Base-by-base conservation (phyloP, 2,113 vertebrate genomes). In the Anarrhichthys ocellatus region DNA sequence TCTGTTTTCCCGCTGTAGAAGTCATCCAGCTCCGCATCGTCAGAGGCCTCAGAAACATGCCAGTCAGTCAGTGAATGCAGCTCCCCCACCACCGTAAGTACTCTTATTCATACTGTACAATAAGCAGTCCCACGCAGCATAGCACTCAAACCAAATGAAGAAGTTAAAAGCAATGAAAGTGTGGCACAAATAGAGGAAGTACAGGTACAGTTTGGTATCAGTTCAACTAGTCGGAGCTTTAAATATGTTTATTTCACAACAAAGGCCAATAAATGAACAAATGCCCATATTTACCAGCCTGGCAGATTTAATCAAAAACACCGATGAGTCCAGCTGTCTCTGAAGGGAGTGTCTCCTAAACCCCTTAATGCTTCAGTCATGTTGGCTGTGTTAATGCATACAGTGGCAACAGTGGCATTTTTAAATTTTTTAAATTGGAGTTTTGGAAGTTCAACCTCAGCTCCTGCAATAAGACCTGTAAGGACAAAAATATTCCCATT, bases 11-110 rank as follows among this genome's bases (percentile, higher is more conserved):
- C 75, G 52, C 40, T 76, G 65, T 92, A 99, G 98, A 99, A 99
- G 91, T 99, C 98, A 52, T 99, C 98, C 89, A 99, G 98, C 92
- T 99, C 98, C 0, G 97, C 98, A 0, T 99, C 98, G 34, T 99
- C 98, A 0, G 98, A 99, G 93, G 98, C 98, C 63, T 99, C 98
- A 0, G 98, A 99, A 90, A 99, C 98, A 40, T 99, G 98, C 92
- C 98, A 99, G 95, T 99, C 98, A 0, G 97, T 99, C 89, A 99
- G 98, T 92, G 98, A 99, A 94, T 99, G 98, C 97, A 98, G 96
- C 96, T 99, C 98, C 74, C 98, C 98, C 4, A 99, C 98, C 79
- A 96, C 97, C 90, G 97, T 99, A 88, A 97, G 97, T 97, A 74
- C 56, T 70, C 13, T 0, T 0, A 62, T 18, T 50, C 64, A 78